phyloP scores from a whole-genome alignment of 1,140 invertebrate species.

The Zaprionus lachaisei region DNA sequence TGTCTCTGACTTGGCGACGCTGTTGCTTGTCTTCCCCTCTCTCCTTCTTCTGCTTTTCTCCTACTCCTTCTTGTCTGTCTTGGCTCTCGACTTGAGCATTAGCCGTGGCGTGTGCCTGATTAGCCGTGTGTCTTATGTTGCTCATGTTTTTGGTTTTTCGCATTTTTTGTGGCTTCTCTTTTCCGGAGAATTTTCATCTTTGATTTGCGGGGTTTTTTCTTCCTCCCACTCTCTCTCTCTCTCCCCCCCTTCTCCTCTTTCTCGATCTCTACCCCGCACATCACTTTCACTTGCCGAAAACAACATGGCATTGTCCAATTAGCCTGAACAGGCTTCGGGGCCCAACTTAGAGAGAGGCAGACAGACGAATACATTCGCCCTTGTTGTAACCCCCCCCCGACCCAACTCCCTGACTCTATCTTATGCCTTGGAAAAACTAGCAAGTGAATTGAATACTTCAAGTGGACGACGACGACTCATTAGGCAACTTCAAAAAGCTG shows the following conservation, averaged over 20 bases:
- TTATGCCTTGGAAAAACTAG: conserved; percentile 7
- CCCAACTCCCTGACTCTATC: neutral
- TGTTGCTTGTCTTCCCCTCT: conserved; percentile 20
- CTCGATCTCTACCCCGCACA: neutral
- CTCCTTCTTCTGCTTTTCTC: neutral
- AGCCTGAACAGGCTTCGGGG: conserved; percentile 33
- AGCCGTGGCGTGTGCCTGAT: conserved; percentile 44
- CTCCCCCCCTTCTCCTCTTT: neutral
- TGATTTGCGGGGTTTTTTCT: conserved; percentile 4
- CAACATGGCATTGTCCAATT: conserved; percentile 57
- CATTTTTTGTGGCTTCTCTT: conserved; percentile 29
- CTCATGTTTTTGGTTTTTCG: conserved; percentile 28
- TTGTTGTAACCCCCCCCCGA: conserved; percentile 38
- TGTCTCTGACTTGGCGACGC: conserved; percentile 40
- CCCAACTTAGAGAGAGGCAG: conserved; percentile 4
- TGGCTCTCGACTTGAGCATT: conserved; percentile 10
- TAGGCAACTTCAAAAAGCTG: conserved; percentile 48
- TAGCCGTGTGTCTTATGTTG: conserved; percentile 35
- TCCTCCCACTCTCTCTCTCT: neutral
- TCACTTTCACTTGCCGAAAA: conserved; percentile 30
- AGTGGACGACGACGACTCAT: conserved; percentile 36
- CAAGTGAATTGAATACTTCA: conserved; percentile 39
- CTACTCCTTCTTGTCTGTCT: neutral
- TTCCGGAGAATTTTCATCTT: conserved; percentile 4
- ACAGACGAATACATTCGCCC: neutral